Evolutionary conservation across 2,888 invertebrate species (phyloP), one percentile per base, ranked within the genome.

Genomic region (Lissonota sp.): DNA sequence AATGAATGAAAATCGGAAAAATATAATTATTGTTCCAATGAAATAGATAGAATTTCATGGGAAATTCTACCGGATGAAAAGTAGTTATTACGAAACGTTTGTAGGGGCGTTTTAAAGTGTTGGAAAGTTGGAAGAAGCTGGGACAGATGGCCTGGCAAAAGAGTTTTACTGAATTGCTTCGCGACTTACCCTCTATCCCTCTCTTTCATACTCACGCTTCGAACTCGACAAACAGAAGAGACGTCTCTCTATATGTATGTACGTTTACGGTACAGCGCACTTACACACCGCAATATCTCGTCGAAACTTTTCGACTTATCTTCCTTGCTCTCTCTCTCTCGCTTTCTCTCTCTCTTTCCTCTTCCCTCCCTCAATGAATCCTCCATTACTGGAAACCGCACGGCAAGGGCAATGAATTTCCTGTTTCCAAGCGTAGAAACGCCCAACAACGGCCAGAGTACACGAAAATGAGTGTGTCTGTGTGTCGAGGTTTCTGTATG

Each of bases 271-370:
- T 66, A 64, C 73, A 57, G 64, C 55, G 64, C 73, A 42, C 62
- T 63, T 63, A 63, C 46, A 46, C 46, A 46, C 46, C 46, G 46
- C 42, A 66, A 74, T 66, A 74, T 74, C 73, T 66, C 64, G 73
- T 74, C 64, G 55, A 74, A 74, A 74, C 73, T 74, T 74, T 63
- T 66, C 64, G 73, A 74, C 66, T 74, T 55, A 58, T 64, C 42
- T 49, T n/a, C n/a, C n/a, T n/a, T n/a, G n/a, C n/a, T n/a, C n/a
- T n/a, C n/a, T n/a, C n/a, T n/a, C n/a, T n/a, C 64, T 8, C 5
- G 46, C n/a, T 46, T n/a, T 46, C 46, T 4, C 10, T 46, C 46
- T 10, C 46, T 46, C 46, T 46, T 46, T 46, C 64, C n/a, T n/a
- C n/a, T n/a, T n/a, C n/a, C n/a, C n/a, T n/a, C n/a, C n/a, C n/a